Evolutionary conservation across 2,113 vertebrate genomes (phyloP), one percentile per base, ranked within the genome.

Genomic region (Antennarius striatus): DNA sequence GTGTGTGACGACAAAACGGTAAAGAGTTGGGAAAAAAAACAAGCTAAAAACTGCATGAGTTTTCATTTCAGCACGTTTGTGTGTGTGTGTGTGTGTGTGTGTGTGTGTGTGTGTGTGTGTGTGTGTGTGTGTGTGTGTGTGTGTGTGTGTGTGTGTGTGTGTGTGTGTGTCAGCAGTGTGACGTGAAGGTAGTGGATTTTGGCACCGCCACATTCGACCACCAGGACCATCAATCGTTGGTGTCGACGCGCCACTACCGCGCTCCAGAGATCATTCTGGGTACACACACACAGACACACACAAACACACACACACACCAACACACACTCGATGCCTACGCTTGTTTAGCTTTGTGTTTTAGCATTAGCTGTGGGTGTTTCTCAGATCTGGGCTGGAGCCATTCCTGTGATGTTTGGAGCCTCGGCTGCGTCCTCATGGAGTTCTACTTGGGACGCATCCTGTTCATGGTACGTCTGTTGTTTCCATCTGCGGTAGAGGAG

Each of bases 131-230:
- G 14, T 36, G 22, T 22, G 22, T 22, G 22, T 22, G 8, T 28
- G 8, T 73, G 46, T 73, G 17, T 64, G 36, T 36, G 29, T 49
- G 45, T 45, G 17, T 46, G 50, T 45, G 17, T 54, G 62, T 46
- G 56, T 77, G 17, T 56, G 16, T 52, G 16, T 54, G 14, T 36
- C 83, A 97, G 95, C 95, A 92, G 71, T 91, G 90, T 69, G 90
- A 98, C 36, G 94, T 99, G 78, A 99, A 97, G 89, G 94, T 99
- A 4, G 96, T 98, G 63, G 97, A 99, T 77, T 97, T 99, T 89
- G 96, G 97, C 72, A 97, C 95, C 32, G 96, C 96, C 10, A 97
- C 94, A 0, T 98, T 96, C 10, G 96, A 99, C 77, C 94, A 98
- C 29, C 93, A 97, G 15, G 94, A 92, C 80, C 97, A 99, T 36